phyloP scores from a whole-genome alignment of 2,888 invertebrate genomes.

The Yponomeuta plumbellus region DNA sequence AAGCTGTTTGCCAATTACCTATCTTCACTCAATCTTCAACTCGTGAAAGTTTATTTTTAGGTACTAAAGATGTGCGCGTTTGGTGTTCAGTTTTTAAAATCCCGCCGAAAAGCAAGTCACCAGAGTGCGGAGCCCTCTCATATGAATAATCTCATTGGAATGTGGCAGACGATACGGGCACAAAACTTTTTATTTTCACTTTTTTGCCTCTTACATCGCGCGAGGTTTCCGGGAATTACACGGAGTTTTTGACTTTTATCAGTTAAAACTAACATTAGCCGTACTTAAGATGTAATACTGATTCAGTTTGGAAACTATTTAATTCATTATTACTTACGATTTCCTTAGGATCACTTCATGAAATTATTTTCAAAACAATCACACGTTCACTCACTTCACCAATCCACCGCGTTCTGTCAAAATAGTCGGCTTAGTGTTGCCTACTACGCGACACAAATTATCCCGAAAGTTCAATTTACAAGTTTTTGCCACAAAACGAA shows the following conservation, averaged over 20 bases:
- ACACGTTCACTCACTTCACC: slow-evolving; percentile 66
- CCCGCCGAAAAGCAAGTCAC: slow-evolving; percentile 42
- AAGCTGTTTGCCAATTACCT: slow-evolving; percentile 45
- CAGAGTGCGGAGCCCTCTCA: slow-evolving; percentile 41
- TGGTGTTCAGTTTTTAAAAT: slow-evolving; percentile 25
- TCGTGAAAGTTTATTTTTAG: slow-evolving; percentile 49
- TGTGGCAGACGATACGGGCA: slow-evolving; percentile 63
- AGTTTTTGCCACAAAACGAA: no score
- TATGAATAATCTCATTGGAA: slow-evolving; percentile 64
- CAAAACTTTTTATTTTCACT: slow-evolving; percentile 58
- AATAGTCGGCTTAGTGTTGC: slow-evolving; percentile 48
- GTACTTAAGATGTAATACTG: slow-evolving; percentile 16
- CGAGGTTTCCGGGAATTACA: slow-evolving; percentile 54
- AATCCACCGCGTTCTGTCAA: slow-evolving; percentile 66
- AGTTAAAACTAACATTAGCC: slow-evolving; percentile 17
- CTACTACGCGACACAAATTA: slow-evolving; percentile 25
- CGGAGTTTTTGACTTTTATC: slow-evolving; percentile 24
- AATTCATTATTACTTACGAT: slow-evolving; percentile 63
- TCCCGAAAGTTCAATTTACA: slow-evolving; percentile 25
- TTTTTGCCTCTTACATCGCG: slow-evolving; percentile 48
- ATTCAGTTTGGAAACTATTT: slow-evolving; percentile 29
- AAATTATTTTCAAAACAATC: slow-evolving; percentile 51
- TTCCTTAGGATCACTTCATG: slow-evolving; percentile 57
- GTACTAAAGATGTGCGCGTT: slow-evolving; percentile 24
- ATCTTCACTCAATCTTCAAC: slow-evolving; percentile 24